Base-by-base conservation (phyloP, 2,797 vertebrate genomes). In the Paguma larvata region DNA sequence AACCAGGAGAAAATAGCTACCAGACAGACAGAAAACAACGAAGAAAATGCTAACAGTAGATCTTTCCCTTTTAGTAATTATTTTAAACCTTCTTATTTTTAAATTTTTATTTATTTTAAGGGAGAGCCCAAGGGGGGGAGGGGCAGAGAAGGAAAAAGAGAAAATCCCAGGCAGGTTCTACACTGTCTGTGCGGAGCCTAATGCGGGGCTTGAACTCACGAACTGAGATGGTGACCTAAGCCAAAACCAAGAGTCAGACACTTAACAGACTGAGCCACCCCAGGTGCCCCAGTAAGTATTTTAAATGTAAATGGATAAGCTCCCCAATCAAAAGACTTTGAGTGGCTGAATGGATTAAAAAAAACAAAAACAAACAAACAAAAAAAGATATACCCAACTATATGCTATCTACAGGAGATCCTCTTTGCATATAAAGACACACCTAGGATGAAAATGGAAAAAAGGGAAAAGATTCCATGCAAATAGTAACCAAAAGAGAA, bases 251-350 rank as follows among this genome's bases (percentile, higher is more conserved):
- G 56, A 59, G 8, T 59, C 56, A 59, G 56, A 59, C 21, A 3
- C 21, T 59, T 59, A 59, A 23, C 56, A 9, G 56, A 23, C 56
- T 59, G 56, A 59, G 21, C 56, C 56, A 23, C 2, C 56, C 56
- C 9, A n/a, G 56, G 8, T 59, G 56, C 21, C 21, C 21, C 56
- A 59, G 19, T 75, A 75, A 75, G 44, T 46, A 46, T 5, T 92
- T 83, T 87, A 86, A 87, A 32, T 91, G 14, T 83, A 92, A 92
- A 38, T 85, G 32, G 44, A 92, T 79, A 79, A 59, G 34, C 27
- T 96, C 65, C n/a, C 6, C 30, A 65, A 48, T 85, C 38, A 78
- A 84, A 84, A 63, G 59, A 85, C 41, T 46, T 67, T 68, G 41
- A 77, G 5, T 77, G 41, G 12, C 6, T 38, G 77, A 34, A 27